Percentiles rank a stretch among this genome's conserved stretches.
phyloP scores from a whole-genome alignment of 2,888 invertebrate genomes.

The Meiosimyza platycephala region DNA sequence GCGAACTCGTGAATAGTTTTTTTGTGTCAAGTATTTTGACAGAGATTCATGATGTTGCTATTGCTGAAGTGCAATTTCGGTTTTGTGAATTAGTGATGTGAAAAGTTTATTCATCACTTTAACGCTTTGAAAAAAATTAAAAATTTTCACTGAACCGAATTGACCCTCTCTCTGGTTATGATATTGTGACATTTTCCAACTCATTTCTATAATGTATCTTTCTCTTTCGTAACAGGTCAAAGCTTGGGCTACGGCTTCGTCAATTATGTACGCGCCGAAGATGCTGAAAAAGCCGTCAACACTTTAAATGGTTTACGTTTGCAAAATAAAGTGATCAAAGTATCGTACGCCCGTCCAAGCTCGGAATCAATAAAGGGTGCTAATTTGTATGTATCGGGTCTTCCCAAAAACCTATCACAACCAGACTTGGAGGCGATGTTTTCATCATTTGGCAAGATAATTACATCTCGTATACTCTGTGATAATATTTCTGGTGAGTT shows the following conservation, averaged over 20 bases:
- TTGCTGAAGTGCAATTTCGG: too few relatives aligned
- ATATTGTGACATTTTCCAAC: not conserved
- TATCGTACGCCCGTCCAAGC: constrained; percentile 96
- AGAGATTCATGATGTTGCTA: too few relatives aligned
- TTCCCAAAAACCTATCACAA: constrained; percentile 97
- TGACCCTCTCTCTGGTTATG: not conserved
- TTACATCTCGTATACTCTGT: constrained; percentile 96
- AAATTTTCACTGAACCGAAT: not conserved
- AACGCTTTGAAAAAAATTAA: too few relatives aligned
- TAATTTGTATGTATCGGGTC: constrained; percentile 96
- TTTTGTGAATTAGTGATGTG: too few relatives aligned
- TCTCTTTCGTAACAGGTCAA: constrained; percentile 75
- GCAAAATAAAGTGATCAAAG: constrained; percentile 99
- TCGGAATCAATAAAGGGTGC: constrained; percentile 99
- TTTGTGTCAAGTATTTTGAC: too few relatives aligned
- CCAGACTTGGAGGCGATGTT: constrained; percentile 94
- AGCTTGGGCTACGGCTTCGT: constrained; percentile 99
- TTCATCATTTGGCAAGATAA: constrained; percentile 94
- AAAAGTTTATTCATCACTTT: too few relatives aligned
- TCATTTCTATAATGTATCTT: not conserved
- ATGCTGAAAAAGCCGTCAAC: constrained; percentile 98
- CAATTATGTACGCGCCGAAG: constrained; percentile 97
- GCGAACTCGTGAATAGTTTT: too few relatives aligned
- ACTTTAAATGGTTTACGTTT: constrained; percentile 97
- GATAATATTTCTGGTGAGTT: constrained; percentile 77